Evolutionary conservation across 2,113 vertebrate species (phyloP), one percentile per base, ranked within the genome.

Genomic region (Seriola dumerili): DNA sequence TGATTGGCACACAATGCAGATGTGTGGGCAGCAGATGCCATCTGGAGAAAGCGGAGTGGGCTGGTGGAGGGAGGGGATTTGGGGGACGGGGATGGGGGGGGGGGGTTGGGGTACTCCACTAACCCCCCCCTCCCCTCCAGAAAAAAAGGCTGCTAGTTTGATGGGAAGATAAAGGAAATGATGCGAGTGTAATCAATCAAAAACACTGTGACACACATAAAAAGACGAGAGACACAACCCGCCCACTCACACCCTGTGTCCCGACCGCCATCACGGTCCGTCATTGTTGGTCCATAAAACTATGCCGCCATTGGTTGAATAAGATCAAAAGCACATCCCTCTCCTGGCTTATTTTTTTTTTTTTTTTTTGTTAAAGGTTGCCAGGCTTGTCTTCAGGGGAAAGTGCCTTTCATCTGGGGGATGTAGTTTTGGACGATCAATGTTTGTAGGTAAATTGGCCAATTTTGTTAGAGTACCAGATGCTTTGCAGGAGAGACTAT

Each of bases 121-220:
- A 7, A 3, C 3, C 12, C 32, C 11, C 21, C n/a, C 52, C 42
- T 12, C 67, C 65, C n/a, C 4, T 23, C 44, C 11, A 85, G 79
- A 92, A 90, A 89, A 91, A 83, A 93, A 95, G 95, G 94, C 94
- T 92, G 83, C 94, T 76, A 66, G 93, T 94, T 95, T 97, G 96
- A 96, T 96, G 95, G 93, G 93, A 95, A 93, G 95, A 98, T 96
- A 95, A 96, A 93, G 91, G 76, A 86, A 94, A 94, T 32, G 90
- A 96, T 95, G 93, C 92, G 94, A 97, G 96, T 93, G 94, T 94
- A 94, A 97, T 99, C 96, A 97, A 99, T 98, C 97, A 98, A 95
- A 90, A 81, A 77, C 64, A 84, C 4, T 4, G 90, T 94, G 96
- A 95, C 96, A 97, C 85, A 93, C 96, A 96, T 96, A 92, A 93